A percentile compares a stretch with the other conserved stretches of the same genome.
These are phyloP conservation scores for Alouatta palliata DNA, from an alignment of 2,113 vertebrate genomes.

Conservation along the genomic window DNA sequence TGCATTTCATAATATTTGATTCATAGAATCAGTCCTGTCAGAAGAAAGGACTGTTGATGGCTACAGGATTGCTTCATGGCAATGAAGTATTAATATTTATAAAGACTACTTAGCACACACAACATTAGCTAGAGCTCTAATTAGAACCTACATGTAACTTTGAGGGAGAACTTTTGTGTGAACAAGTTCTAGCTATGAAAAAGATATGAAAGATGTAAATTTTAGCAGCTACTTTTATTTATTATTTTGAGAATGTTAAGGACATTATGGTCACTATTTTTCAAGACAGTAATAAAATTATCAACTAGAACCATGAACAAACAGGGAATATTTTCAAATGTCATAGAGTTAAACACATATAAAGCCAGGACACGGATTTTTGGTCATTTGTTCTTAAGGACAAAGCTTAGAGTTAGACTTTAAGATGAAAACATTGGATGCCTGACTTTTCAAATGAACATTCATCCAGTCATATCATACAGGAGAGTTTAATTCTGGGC, in stretches of 20 bases:
- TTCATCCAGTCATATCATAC: background rate
- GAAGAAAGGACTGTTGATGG: background rate
- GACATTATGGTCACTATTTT: background rate
- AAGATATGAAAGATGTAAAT: background rate
- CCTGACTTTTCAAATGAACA: constrained; percentile 9
- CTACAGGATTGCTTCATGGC: background rate
- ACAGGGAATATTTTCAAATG: constrained; percentile 1
- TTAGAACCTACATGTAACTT: background rate
- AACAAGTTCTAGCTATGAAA: background rate
- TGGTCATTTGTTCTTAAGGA: background rate
- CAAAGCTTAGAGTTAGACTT: constrained; percentile 3
- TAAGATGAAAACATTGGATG: background rate
- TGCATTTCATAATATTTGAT: constrained; percentile 11
- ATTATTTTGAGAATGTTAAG: background rate
- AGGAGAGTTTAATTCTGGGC: background rate
- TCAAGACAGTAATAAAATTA: constrained; percentile 18
- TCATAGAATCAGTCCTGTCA: background rate
- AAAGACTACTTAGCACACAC: background rate
- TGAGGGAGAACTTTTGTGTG: background rate
- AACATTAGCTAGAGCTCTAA: background rate
- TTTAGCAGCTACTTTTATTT: constrained; percentile 41
- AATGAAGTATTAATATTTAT: background rate
- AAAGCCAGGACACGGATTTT: background rate
- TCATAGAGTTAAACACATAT: background rate
- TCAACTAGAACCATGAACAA: background rate